Percentiles rank a stretch among this genome's conserved stretches.
Conservation (phyloP, 2,113 vertebrate genomes). For the Columbina picui region DNA sequence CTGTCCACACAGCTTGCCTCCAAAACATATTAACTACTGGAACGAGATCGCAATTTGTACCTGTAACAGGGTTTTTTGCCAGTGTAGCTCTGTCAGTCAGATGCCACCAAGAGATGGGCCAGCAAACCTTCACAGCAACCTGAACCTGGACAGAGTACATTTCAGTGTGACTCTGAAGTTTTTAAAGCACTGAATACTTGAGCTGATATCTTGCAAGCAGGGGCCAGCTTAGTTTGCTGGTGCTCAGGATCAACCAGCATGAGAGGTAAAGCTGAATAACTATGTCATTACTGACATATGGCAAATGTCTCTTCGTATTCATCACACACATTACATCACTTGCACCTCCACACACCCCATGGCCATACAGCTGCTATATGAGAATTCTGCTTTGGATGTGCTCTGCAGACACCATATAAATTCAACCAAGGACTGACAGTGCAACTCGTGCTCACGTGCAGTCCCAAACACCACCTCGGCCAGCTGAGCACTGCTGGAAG, state of each 20-base stretch:
- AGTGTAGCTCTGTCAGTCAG: neutral
- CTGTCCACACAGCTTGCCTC: neutral
- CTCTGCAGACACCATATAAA: neutral
- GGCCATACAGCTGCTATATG: neutral
- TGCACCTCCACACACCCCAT: neutral
- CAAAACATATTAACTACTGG: neutral
- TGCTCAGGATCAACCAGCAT: neutral
- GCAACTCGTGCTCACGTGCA: accelerated
- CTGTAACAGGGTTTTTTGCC: neutral
- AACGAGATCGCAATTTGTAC: neutral
- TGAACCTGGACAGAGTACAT: neutral
- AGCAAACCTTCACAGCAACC: neutral
- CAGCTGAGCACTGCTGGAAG: neutral
- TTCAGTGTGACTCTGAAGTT: neutral
- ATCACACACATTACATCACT: neutral
- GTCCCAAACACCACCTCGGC: accelerated
- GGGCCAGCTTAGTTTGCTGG: neutral
- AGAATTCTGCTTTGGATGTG: neutral
- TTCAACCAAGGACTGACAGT: neutral
- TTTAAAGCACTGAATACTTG: neutral
- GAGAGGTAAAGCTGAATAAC: neutral
- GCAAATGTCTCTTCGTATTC: neutral
- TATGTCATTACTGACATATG: neutral
- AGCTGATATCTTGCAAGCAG: neutral
- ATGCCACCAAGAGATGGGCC: neutral